Evolutionary conservation across 2,113 vertebrate species (phyloP).

Genomic region (Phylloscopus whistleri): DNA sequence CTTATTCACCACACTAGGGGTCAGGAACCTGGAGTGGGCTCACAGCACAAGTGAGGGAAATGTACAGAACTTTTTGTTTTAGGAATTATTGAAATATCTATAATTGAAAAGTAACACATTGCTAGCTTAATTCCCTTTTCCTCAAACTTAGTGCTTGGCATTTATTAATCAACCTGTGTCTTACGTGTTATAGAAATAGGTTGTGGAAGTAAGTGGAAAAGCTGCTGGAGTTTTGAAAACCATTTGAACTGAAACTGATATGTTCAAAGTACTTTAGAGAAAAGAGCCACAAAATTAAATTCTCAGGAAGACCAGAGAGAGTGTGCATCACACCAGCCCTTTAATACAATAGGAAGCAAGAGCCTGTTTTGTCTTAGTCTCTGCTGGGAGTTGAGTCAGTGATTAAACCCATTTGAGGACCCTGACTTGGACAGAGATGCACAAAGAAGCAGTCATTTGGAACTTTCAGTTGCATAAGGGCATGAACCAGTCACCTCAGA

Average conservation of each 20-base stretch:
- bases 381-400: not conserved
- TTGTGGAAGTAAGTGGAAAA: not conserved
- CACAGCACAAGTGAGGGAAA: not conserved
- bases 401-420: not conserved
- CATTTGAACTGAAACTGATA: not conserved
- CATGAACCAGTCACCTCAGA: not conserved
- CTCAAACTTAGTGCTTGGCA: not conserved
- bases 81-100: not conserved
- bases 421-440: not conserved
- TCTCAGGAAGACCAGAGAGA: not conserved
- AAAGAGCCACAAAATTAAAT: not conserved
- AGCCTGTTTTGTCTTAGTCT: not conserved
- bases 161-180: not conserved
- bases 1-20: not conserved
- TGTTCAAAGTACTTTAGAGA: not conserved
- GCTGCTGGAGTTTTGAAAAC: not conserved
- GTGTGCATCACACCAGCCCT: not conserved
- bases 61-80: not conserved
- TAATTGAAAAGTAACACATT: not conserved
- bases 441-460: not conserved
- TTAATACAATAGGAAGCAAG: not conserved
- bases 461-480: not conserved
- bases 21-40: not conserved
- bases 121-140: not conserved
- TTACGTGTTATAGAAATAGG: not conserved